These are phyloP conservation scores for Tinamus major DNA, from an alignment of 2,797 vertebrate genomes.

Conservation along the genomic window DNA sequence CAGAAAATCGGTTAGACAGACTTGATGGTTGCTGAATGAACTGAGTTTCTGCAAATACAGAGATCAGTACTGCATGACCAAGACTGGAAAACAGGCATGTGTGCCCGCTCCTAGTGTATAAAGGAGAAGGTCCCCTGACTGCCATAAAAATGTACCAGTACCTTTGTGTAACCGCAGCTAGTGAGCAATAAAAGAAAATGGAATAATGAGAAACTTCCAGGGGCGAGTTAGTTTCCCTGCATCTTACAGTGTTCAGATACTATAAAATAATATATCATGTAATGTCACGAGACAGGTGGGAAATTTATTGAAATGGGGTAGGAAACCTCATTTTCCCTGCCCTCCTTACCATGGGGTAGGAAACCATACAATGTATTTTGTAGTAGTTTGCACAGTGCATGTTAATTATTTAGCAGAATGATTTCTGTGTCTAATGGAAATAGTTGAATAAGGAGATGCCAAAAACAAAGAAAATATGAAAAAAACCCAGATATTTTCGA, in stretches of 20 bases:
- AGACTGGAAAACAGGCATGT: neutral
- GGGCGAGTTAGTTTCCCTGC: neutral
- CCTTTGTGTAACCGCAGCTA: neutral
- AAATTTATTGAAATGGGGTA: neutral
- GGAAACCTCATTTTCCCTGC: neutral
- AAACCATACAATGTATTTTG: neutral
- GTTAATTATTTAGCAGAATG: neutral
- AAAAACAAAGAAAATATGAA: neutral
- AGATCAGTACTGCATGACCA: neutral
- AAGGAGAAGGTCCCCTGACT: neutral
- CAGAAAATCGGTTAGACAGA: neutral
- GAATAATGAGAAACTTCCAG: neutral
- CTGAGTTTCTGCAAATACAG: neutral
- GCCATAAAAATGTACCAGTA: neutral
- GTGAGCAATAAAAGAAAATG: neutral
- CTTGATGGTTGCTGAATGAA: neutral
- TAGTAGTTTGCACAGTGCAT: neutral
- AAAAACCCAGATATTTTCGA: neutral
- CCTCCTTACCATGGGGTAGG: neutral
- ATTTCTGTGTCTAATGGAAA: neutral
- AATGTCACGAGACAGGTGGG: neutral
- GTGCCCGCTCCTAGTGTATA: rapidly evolving
- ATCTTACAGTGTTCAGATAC: neutral
- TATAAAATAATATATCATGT: neutral
- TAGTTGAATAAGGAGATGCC: neutral